Percentiles rank a stretch among this genome's conserved stretches.
phyloP scores from a whole-genome alignment of 2,888 invertebrate species.

The Amblyteles armatorius region DNA sequence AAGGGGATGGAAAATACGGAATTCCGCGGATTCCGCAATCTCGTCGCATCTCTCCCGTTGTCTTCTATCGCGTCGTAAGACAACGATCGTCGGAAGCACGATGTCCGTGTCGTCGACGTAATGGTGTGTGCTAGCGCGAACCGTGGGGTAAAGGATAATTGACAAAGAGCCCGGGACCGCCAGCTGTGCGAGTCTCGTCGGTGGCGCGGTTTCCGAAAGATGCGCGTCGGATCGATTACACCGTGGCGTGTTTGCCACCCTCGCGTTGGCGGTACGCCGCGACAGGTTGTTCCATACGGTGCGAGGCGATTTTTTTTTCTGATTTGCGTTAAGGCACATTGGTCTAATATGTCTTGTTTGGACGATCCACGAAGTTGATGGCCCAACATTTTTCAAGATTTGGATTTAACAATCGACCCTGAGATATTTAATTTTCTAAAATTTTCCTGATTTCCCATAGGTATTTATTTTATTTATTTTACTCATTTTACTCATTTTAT shows the following conservation, averaged over 20 bases:
- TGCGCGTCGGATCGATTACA: conserved; percentile 34
- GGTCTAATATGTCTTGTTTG: background rate
- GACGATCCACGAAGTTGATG: background rate
- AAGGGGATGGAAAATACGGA: background rate
- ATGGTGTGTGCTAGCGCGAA: conserved; percentile 2
- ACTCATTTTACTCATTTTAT: too few relatives aligned
- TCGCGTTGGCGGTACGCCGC: background rate
- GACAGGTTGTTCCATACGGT: background rate
- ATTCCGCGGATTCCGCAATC: background rate
- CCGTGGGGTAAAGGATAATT: conserved; percentile 36
- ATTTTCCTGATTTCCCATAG: too few relatives aligned
- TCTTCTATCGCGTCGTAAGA: background rate
- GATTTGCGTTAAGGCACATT: background rate
- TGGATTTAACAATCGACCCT: too few relatives aligned
- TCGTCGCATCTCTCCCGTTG: background rate
- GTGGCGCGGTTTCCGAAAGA: background rate
- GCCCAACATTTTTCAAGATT: too few relatives aligned
- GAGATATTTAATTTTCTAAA: too few relatives aligned
- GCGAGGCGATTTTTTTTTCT: background rate
- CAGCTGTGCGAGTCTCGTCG: background rate
- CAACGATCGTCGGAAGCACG: background rate
- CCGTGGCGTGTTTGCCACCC: background rate
- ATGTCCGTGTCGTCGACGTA: background rate
- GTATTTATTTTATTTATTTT: too few relatives aligned
- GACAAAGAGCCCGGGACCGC: conserved; percentile 34